Percentiles rank a stretch among this genome's conserved stretches.
These are phyloP conservation scores for Sitophilus oryzae DNA, from an alignment of 1,140 invertebrate genomes.

Conservation along the genomic window DNA sequence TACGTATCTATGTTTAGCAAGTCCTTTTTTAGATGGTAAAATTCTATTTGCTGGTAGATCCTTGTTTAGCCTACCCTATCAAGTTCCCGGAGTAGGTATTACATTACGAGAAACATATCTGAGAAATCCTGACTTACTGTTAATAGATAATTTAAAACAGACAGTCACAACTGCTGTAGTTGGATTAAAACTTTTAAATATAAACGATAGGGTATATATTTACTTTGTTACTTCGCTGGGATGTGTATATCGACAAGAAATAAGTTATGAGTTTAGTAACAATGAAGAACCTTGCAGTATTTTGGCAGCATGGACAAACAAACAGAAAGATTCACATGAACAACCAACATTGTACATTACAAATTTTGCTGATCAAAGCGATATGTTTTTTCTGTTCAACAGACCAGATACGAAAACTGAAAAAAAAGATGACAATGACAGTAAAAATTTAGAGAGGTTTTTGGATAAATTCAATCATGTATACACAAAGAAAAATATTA, in stretches of 20 bases:
- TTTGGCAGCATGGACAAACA: neutral
- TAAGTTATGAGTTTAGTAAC: neutral
- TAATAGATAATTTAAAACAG: constrained; percentile 6
- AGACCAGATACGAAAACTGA: neutral
- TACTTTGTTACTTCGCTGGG: constrained; percentile 14
- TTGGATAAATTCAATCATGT: constrained; percentile 6
- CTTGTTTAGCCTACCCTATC: constrained; percentile 9
- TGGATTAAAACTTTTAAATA: constrained; percentile 11
- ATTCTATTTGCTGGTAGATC: constrained; percentile 10
- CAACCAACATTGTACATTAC: constrained; percentile 7
- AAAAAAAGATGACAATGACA: neutral
- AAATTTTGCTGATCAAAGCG: constrained; percentile 14
- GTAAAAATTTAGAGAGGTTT: constrained; percentile 4
- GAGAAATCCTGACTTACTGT: constrained; percentile 2
- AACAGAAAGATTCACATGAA: neutral
- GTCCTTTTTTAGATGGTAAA: constrained; percentile 4
- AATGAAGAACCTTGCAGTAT: neutral
- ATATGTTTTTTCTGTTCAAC: constrained; percentile 10
- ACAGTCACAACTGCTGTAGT: neutral
- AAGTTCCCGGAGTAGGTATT: constrained; percentile 4
- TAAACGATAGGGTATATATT: constrained; percentile 3
- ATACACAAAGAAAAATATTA: constrained; percentile 14
- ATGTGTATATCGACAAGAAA: constrained; percentile 14
- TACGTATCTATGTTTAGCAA: constrained; percentile 9
- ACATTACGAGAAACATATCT: constrained; percentile 13